Evolutionary conservation across 2,888 invertebrate genomes (phyloP).

Genomic region (Halocaridina rubra): DNA sequence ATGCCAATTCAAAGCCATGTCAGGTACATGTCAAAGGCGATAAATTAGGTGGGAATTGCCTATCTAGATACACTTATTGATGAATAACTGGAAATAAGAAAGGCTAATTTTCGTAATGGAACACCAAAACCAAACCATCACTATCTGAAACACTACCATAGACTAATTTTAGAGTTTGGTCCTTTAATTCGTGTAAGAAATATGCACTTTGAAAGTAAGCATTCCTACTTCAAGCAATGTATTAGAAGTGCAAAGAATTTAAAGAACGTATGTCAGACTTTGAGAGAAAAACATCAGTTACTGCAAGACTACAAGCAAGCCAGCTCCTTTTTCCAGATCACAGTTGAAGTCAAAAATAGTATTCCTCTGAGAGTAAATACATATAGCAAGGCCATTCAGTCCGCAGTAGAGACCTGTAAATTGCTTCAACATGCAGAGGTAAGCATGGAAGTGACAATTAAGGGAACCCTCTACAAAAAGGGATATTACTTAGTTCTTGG

Average conservation of each 20-base stretch:
- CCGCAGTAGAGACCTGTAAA: background rate
- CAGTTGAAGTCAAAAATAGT: background rate
- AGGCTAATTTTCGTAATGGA: conserved; percentile 44
- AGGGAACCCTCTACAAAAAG: background rate
- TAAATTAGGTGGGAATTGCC: conserved; percentile 3
- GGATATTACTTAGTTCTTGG: background rate
- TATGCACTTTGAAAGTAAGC: conserved; percentile 65
- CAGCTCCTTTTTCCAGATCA: background rate
- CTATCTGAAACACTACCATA: conserved; percentile 64
- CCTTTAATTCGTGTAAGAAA: conserved; percentile 62
- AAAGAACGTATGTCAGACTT: background rate
- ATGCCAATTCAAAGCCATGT: conserved; percentile 5
- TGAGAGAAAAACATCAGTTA: conserved; percentile 16
- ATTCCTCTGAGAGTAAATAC: background rate
- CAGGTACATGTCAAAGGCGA: background rate
- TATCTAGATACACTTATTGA: conserved; percentile 12
- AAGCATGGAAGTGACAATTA: conserved; percentile 7
- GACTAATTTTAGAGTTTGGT: conserved; percentile 61
- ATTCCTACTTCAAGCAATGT: conserved; percentile 63
- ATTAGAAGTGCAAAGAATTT: conserved; percentile 2
- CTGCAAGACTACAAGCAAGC: conserved; percentile 7
- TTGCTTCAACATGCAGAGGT: conserved; percentile 9
- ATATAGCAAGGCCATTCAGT: background rate
- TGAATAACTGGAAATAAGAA: conserved; percentile 4
- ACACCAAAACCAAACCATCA: conserved; percentile 64